Evolutionary conservation across 2,797 vertebrate genomes (phyloP).

Genomic region (Acanthiza pusilla): DNA sequence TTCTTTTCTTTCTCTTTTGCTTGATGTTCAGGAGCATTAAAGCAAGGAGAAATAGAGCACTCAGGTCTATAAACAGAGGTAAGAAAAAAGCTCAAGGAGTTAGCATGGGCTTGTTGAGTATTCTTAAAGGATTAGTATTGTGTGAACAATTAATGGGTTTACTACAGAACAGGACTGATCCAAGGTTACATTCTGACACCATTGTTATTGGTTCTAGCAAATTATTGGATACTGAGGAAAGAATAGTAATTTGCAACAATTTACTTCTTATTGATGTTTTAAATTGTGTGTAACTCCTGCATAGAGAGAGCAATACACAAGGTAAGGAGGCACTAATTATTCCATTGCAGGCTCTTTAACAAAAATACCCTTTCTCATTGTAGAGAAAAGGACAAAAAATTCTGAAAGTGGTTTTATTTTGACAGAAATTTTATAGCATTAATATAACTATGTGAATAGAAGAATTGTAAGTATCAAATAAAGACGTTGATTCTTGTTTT

Average conservation of each 20-base stretch:
- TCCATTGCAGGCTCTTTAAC: conserved; percentile 26
- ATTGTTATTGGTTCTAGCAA: conserved; percentile 58
- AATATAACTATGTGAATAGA: not conserved
- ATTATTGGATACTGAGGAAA: conserved; percentile 51
- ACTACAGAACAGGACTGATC: conserved; percentile 27
- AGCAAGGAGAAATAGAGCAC: not conserved
- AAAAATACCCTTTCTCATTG: conserved; percentile 21
- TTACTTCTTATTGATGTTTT: conserved; percentile 64
- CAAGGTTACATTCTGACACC: conserved; percentile 62
- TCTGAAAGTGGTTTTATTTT: not conserved
- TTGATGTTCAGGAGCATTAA: not conserved
- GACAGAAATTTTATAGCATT: not conserved
- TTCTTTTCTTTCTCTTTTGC: not conserved
- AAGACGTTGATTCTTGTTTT: not conserved
- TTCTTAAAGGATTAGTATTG: conserved; percentile 55
- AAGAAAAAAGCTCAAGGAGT: conserved; percentile 28
- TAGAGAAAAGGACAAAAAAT: not conserved
- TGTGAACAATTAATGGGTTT: conserved; percentile 34
- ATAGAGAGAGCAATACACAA: conserved; percentile 41
- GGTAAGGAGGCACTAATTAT: conserved; percentile 55
- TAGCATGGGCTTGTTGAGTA: conserved; percentile 34
- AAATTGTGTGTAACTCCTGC: conserved; percentile 49
- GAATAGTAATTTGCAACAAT: conserved; percentile 60
- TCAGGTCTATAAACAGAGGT: conserved; percentile 18
- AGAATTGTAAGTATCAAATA: not conserved